Percentiles rank a stretch among this genome's conserved stretches.
These are phyloP conservation scores for Thereva unica DNA, from an alignment of 2,888 invertebrate genomes.

Conservation along the genomic window DNA sequence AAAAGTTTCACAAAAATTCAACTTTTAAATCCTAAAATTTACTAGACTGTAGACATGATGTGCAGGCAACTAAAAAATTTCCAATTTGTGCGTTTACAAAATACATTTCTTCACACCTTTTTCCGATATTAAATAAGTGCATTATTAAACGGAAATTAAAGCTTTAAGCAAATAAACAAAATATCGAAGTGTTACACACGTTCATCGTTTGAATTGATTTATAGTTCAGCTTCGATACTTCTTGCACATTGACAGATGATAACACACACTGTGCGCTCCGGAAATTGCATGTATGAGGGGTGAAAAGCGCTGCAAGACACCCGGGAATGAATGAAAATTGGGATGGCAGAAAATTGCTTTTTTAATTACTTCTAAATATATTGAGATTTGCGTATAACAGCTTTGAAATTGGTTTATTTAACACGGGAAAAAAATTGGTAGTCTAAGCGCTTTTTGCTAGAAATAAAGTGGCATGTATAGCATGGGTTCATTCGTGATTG, in stretches of 20 bases:
- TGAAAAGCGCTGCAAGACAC: not conserved
- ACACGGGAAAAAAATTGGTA: not conserved
- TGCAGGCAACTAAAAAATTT: too few species aligned
- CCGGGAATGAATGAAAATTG: slow-evolving; percentile 4
- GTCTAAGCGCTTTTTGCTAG: not conserved
- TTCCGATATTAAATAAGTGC: slow-evolving; percentile 5
- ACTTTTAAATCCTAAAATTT: too few species aligned
- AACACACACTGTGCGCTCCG: slow-evolving; percentile 16
- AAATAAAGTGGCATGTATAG: not conserved
- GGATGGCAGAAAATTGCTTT: slow-evolving; percentile 13
- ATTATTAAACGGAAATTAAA: slow-evolving; percentile 21
- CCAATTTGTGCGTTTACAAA: too few species aligned
- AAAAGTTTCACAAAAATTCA: too few species aligned
- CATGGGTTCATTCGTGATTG: too few species aligned
- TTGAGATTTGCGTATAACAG: slow-evolving; percentile 1
- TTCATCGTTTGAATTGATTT: slow-evolving; percentile 28
- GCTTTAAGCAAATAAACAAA: slow-evolving; percentile 27
- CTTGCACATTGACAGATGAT: slow-evolving; percentile 5
- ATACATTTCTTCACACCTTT: not conserved
- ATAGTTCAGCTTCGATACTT: slow-evolving; percentile 15
- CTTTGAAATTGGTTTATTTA: not conserved
- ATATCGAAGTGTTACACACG: slow-evolving; percentile 19
- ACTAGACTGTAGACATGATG: too few species aligned
- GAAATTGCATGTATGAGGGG: slow-evolving; percentile 25
- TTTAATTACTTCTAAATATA: slow-evolving; percentile 20